phyloP scores from a whole-genome alignment of 2,888 invertebrate genomes.

The Ceriagrion tenellum region DNA sequence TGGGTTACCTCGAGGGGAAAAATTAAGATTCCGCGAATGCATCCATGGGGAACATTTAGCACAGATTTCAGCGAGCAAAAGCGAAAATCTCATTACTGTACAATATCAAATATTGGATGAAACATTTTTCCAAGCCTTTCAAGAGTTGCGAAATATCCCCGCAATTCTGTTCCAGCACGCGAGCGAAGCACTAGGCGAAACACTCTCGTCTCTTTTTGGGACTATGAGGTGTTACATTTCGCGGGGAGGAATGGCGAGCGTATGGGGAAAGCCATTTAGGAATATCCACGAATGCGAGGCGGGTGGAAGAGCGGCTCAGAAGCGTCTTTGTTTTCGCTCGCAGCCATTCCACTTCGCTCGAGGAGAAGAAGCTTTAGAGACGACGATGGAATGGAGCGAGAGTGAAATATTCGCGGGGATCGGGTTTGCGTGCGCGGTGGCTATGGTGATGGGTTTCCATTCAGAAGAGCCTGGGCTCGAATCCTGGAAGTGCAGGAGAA shows the following conservation, averaged over 20 bases:
- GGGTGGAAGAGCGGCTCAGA: conserved; percentile 14
- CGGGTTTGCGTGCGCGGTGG: too few relatives aligned
- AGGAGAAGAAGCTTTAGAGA: neutral
- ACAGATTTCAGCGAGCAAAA: neutral
- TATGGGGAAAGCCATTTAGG: conserved; percentile 33
- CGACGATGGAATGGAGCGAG: neutral
- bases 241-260: neutral
- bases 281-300: conserved; percentile 40
- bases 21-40: neutral
- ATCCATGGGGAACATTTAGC: neutral
- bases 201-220: neutral
- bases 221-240: conserved; percentile 7
- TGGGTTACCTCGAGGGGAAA: neutral
- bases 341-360: neutral
- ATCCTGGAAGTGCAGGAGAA: too few relatives aligned
- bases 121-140: neutral
- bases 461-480: too few relatives aligned
- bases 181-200: too few relatives aligned
- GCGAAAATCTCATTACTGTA: neutral
- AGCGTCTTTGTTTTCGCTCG: conserved; percentile 10
- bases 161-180: too few relatives aligned
- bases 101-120: neutral
- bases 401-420: neutral
- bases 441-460: too few relatives aligned
- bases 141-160: neutral